Percentiles rank a stretch among this genome's conserved stretches.
Conservation (phyloP, 2,113 vertebrate genomes). For the Genyomyrus donnyi region DNA sequence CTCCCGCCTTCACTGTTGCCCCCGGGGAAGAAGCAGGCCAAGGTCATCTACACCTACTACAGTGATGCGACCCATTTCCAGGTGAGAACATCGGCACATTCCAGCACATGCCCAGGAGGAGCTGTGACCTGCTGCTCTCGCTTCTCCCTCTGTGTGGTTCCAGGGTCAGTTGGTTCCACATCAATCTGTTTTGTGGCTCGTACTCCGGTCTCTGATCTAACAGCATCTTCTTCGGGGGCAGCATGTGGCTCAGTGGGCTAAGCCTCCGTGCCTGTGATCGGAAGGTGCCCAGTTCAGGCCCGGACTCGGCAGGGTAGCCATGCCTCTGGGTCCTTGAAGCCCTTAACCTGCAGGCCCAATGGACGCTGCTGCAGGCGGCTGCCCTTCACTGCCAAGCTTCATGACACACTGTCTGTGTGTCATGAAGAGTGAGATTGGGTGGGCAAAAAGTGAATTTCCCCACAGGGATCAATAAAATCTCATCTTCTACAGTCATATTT, state of each 20-base stretch:
- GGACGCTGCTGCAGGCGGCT: too few relatives aligned
- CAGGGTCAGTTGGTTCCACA: not conserved
- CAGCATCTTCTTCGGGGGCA: not conserved
- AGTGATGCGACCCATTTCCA: constrained; percentile 44
- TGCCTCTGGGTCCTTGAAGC: not conserved
- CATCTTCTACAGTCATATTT: not conserved
- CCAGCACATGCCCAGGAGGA: not conserved
- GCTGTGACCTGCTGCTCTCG: not conserved
- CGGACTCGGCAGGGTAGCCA: not conserved
- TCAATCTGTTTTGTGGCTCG: not conserved
- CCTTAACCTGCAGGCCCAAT: not conserved
- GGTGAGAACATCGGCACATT: constrained; percentile 28
- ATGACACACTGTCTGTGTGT: too few relatives aligned
- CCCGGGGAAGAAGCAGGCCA: constrained; percentile 19
- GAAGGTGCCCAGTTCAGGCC: not conserved
- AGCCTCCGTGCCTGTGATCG: not conserved
- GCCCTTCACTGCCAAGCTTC: too few relatives aligned
- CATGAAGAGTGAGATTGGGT: too few relatives aligned
- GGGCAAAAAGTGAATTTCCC: too few relatives aligned
- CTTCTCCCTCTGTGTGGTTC: not conserved
- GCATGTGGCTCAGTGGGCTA: not conserved
- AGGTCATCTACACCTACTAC: constrained; percentile 47
- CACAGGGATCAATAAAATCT: too few relatives aligned
- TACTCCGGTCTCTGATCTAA: not conserved
- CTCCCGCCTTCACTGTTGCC: constrained; percentile 43